Base-by-base conservation (phyloP, 2,888 invertebrate genomes). In the Drosophila flavopinicola region DNA sequence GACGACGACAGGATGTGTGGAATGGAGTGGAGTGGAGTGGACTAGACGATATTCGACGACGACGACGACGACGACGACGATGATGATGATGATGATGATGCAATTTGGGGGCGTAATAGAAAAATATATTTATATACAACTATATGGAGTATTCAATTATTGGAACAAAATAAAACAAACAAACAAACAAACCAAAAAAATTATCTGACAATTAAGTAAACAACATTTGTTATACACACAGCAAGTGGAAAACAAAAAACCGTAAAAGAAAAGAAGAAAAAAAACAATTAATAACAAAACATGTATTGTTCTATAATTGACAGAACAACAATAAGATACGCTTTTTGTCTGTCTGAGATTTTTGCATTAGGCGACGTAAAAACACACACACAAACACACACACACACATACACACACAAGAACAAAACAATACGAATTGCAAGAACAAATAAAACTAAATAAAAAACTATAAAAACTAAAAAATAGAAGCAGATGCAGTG, bases 111-210 rank as follows among this genome's bases (percentile, higher is more conserved):
- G 64, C 75, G 74, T 85, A 70, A 85, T 80, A 80, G 80, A 85
- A 85, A 80, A 80, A 80, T 85, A 80, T 80, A 80, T 80, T 80
- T 80, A 80, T 80, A 85, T 80, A 80, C 77, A 80, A 83, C 67
- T 73, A 83, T 79, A 79, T 79, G 75, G 42, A 85, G 68, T 79
- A 79, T 78, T 75, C 56, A 76, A 83, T 79, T 85, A 79, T 78
- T 84, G 78, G 82, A 75, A 69, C 54, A 78, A 75, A 78, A 56
- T 49, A 53, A 71, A 66, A n/a, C n/a, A n/a, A n/a, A n/a, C n/a
- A n/a, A 64, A 42, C 20, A 20, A 20, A n/a, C n/a, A 37, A 37
- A 11, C 27, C n/a, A n/a, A n/a, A 41, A 57, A 49, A 59, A 57
- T 52, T 63, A 71, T 54, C 75, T 65, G 65, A 66, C 70, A 78